Evolutionary conservation across 2,113 vertebrate genomes (phyloP), one percentile per base, ranked within the genome.

Genomic region (Melierax canorus): DNA sequence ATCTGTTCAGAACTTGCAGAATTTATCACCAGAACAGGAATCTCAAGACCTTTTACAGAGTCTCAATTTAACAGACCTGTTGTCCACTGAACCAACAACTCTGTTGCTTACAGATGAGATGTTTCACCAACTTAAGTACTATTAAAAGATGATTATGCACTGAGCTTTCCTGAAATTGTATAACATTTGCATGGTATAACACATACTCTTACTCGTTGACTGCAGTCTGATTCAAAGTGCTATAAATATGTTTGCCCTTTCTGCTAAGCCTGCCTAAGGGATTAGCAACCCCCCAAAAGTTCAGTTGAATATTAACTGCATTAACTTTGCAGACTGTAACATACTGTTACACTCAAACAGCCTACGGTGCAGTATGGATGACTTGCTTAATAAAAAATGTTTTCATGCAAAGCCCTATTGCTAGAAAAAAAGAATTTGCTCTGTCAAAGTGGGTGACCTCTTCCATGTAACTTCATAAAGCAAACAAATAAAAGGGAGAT

Each of bases 191-290:
- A 96, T 95, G 97, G 95, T 97, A 96, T 97, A 97, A 96, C 96
- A 96, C 79, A 96, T 91, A 98, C 94, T 97, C 96, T 97, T 98
- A 95, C 97, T 98, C 96, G 98, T 98, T 98, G 97, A 96, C 97
- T 98, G 97, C 96, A 96, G 98, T 98, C 98, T 98, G 98, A 99
- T 98, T 98, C 97, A 98, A 98, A 99, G 97, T 63, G 97, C 98
- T 99, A 99, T 99, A 99, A 99, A 99, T 99, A 99, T 98, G 98
- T 98, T 98, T 99, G 98, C 98, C 99, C 99, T 99, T 99, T 98
- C 98, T 98, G 97, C 98, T 98, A 94, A 97, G 98, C 98, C 98
- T 71, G 97, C 98, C 98, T 97, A 88, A 92, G 98, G 97, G 98
- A 99, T 99, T 99, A 99, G 97, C 98, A 98, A 98, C 96, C 98